Evolutionary conservation across 2,797 vertebrate species (phyloP).

Genomic region (Poecilia gillii): DNA sequence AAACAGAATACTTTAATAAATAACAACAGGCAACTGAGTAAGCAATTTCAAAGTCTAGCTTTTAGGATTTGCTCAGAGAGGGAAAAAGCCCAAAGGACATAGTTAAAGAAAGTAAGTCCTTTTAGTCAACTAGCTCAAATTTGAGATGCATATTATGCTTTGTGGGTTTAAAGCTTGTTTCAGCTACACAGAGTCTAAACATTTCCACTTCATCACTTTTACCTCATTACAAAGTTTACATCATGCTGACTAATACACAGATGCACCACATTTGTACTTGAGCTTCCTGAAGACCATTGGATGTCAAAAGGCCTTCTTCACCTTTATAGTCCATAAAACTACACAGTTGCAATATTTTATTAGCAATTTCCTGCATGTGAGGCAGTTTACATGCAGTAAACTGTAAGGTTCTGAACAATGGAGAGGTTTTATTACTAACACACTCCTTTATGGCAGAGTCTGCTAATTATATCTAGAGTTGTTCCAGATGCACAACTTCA

Average conservation of each 20-base stretch:
- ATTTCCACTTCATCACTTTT: background rate
- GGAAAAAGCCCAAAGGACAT: background rate
- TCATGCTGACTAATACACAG: background rate
- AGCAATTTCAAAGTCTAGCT: background rate
- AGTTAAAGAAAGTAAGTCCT: background rate
- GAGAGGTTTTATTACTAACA: background rate
- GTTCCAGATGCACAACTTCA: background rate
- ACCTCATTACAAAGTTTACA: background rate
- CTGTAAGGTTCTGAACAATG: background rate
- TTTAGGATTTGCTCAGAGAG: background rate
- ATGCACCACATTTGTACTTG: background rate
- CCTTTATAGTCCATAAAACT: background rate
- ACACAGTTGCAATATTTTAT: background rate
- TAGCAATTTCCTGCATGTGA: background rate
- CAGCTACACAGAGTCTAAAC: background rate
- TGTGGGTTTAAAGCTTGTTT: background rate
- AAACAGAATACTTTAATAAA: background rate
- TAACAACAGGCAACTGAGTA: background rate
- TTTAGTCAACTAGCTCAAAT: background rate
- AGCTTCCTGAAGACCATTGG: background rate
- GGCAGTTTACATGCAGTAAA: background rate
- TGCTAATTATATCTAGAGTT: background rate
- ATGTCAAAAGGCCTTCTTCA: background rate
- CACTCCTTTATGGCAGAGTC: background rate
- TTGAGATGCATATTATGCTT: background rate